A percentile compares a stretch with the other conserved stretches of the same genome.
phyloP scores from a whole-genome alignment of 2,113 vertebrate species.

The Hemiscyllium ocellatum region DNA sequence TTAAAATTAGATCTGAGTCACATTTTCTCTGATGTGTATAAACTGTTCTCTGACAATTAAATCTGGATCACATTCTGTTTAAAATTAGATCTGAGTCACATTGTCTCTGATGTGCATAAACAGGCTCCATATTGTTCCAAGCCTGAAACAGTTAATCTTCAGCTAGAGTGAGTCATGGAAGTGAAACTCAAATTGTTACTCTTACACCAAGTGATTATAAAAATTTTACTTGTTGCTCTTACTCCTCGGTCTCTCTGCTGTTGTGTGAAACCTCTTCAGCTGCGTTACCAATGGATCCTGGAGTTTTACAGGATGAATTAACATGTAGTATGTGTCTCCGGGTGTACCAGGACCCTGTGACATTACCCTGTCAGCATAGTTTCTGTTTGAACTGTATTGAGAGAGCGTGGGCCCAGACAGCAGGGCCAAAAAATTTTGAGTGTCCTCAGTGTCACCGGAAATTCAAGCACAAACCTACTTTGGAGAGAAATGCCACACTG shows the following conservation, averaged over 20 bases:
- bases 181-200: not conserved
- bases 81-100: too few relatives aligned
- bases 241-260: not conserved
- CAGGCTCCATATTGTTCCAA: not conserved
- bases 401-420: not conserved
- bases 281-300: too few relatives aligned
- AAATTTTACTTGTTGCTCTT: not conserved
- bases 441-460: constrained; percentile 1
- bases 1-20: too few relatives aligned
- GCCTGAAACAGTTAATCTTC: not conserved
- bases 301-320: too few relatives aligned
- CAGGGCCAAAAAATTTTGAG: not conserved
- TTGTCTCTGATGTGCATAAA: too few relatives aligned
- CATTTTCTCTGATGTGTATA: too few relatives aligned
- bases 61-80: too few relatives aligned
- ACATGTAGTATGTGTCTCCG: not conserved
- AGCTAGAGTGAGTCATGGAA: not conserved
- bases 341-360: not conserved
- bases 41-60: too few relatives aligned
- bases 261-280: not conserved
- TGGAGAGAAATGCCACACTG: too few relatives aligned
- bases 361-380: constrained; percentile 27
- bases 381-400: constrained; percentile 25
- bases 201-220: not conserved
- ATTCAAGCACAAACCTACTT: too few relatives aligned